Evolutionary conservation across 1,140 invertebrate species (phyloP).

Genomic region (Lepidurus packardi): DNA sequence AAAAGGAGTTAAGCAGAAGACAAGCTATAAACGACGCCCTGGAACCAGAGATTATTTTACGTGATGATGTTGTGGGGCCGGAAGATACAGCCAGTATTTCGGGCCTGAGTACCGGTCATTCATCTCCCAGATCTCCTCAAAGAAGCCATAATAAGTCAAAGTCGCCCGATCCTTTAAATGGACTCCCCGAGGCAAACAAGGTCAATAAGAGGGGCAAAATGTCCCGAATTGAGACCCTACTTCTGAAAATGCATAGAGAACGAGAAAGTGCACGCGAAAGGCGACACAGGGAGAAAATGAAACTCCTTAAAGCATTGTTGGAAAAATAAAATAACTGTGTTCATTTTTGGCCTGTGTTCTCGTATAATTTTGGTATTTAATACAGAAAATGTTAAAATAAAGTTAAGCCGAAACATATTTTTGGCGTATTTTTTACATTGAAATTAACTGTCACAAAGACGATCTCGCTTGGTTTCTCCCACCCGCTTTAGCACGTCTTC

Average conservation of each 20-base stretch:
- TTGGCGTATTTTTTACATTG: neutral
- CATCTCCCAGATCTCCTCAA: no score
- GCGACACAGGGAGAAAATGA: constrained; percentile 25
- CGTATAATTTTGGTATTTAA: neutral
- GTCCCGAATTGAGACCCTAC: constrained; percentile 9
- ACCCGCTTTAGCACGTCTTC: neutral
- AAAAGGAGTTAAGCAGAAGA: neutral
- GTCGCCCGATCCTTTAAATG: neutral
- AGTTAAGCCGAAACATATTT: neutral
- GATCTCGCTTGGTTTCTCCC: neutral
- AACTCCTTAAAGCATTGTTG: constrained; percentile 23
- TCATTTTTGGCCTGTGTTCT: neutral
- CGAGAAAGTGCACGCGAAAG: constrained; percentile 25
- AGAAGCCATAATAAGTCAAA: no score
- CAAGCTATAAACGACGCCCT: no score
- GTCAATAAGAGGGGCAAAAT: neutral
- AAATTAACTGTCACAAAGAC: neutral
- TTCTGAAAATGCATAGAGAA: constrained; percentile 25
- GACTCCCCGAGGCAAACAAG: neutral
- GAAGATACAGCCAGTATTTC: constrained; percentile 4
- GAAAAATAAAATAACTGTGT: neutral
- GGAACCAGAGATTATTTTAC: constrained; percentile 3
- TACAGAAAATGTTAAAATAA: neutral
- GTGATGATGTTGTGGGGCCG: neutral
- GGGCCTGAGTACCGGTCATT: neutral